Base-by-base conservation (phyloP, 2,888 invertebrate species). In the Folsomia candida region DNA sequence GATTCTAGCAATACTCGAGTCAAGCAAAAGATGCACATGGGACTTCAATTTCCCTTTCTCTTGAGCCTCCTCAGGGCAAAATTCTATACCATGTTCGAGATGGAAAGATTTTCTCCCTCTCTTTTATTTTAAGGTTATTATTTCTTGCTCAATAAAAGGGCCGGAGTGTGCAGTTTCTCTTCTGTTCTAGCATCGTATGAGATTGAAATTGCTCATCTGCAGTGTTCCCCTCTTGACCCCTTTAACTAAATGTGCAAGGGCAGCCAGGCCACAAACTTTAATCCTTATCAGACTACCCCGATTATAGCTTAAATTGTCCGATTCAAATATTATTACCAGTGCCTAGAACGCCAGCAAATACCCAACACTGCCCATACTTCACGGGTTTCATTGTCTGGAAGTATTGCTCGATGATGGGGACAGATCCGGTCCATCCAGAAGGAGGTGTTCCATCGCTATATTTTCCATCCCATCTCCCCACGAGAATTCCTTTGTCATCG, bases 291-390 rank as follows among this genome's bases (percentile, higher is more conserved):
- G 37, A 9, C 37, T 37, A 37, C 4, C 37, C 6, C 37, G 14
- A 4, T 20, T 57, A n/a, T n/a, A 57, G 57, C 11, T 18, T n/a
- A 14, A 22, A 51, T 51, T 27, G 9, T 47, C 37, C 14, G 4
- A 37, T 37, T 20, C 60, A 29, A 73, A 82, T 37, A 37, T 37
- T 37, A 37, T 37, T 37, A 91, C 91, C 86, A 76, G 93, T 89
- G n/a, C 91, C 90, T 1, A 89, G 88, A 18, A 93, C 89, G 0
- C 91, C 93, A 29, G 92, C 90, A 81, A 92, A 93, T 1, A 93
- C 92, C 92, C 92, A 94, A 82, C 93, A 93, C 81, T 94, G 93
- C 2, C 93, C 93, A 80, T 91, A 94, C 22, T 86, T 87, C 9
- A 93, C 92, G 4, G 90, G 87, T 58, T 86, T 87, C 76, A 87